A percentile compares a stretch with the other conserved stretches of the same genome.
These are phyloP conservation scores for Ceratina calcarata DNA, from an alignment of 1,140 invertebrate genomes.

Conservation along the genomic window DNA sequence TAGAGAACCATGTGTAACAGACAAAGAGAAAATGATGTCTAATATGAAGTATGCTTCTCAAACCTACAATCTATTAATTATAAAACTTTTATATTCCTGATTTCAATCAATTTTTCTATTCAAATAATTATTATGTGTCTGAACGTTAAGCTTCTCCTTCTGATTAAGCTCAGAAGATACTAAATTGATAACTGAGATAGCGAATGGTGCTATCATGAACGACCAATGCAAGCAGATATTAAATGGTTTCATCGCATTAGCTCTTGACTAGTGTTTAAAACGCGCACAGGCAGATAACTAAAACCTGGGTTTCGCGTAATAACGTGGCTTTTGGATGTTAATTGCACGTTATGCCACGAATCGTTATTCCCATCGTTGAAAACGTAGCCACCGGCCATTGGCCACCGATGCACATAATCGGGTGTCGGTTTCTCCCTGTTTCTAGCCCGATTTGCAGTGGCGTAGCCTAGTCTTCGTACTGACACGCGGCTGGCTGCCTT, in stretches of 20 bases:
- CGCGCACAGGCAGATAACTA: not conserved
- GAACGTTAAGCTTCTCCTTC: too few species aligned
- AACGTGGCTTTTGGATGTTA: constrained; percentile 59
- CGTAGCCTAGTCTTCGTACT: not conserved
- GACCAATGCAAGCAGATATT: constrained; percentile 18
- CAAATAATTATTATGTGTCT: too few species aligned
- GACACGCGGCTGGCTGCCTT: constrained; percentile 3
- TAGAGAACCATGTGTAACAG: not conserved
- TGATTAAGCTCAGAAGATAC: not conserved
- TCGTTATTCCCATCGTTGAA: constrained; percentile 30
- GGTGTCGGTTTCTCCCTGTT: constrained; percentile 20
- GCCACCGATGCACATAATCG: not conserved
- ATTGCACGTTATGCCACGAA: constrained; percentile 61
- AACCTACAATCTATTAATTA: too few species aligned
- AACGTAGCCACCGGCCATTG: constrained; percentile 37
- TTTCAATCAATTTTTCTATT: too few species aligned
- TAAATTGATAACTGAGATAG: constrained; percentile 29
- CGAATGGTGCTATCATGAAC: not conserved
- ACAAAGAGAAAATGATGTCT: not conserved
- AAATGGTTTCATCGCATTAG: constrained; percentile 43
- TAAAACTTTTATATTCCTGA: too few species aligned
- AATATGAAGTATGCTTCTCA: not conserved
- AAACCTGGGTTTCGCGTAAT: constrained; percentile 18
- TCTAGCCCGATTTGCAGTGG: constrained; percentile 27
- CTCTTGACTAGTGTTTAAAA: constrained; percentile 39